Evolutionary conservation across 1,140 invertebrate genomes (phyloP), one percentile per base, ranked within the genome.

Genomic region (Onthophagus taurus): DNA sequence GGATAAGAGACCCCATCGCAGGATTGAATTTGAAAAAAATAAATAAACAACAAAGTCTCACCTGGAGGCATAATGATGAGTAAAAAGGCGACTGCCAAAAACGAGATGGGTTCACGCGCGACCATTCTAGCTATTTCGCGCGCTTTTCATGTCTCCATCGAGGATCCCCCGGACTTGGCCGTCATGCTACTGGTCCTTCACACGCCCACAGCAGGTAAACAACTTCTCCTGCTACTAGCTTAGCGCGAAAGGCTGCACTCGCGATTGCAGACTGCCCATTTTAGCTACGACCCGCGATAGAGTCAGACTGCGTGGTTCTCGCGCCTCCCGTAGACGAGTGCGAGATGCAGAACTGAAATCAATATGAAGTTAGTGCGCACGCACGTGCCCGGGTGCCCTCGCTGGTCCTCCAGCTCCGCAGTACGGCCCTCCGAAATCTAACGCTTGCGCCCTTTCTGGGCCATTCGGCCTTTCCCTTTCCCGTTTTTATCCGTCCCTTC

Each of bases 81-180:
- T 19, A 55, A 48, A 44, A 58, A 53, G 53, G 50, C 49, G 48
- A 44, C 49, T 48, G 55, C 53, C 53, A 58, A 43, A 33, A 58
- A 48, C 45, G 53, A 45, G 48, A 58, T 42, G 44, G 44, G 31
- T 53, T 55, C 48, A 45, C 50, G 50, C 42, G 43, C 38, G 35
- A 51, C 49, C 55, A 58, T 58, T 44, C 53, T 58, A 55, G 36
- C 46, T 53, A 8, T 36, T 39, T 50, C 31, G 41, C 26, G 47
- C 35, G 36, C 45, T 34, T 42, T 39, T 58, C 53, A 58, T 58
- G 51, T 51, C 54, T 53, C 44, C 38, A 12, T 16, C 38, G 49
- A 48, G 42, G 44, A 39, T 46, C 55, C 55, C 34, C 55, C 55
- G 46, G 53, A 58, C 39, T 55, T 58, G 47, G 53, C 53, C 49